Conservation (phyloP, 2,797 vertebrate genomes). For the Cirrhinus mrigala region DNA sequence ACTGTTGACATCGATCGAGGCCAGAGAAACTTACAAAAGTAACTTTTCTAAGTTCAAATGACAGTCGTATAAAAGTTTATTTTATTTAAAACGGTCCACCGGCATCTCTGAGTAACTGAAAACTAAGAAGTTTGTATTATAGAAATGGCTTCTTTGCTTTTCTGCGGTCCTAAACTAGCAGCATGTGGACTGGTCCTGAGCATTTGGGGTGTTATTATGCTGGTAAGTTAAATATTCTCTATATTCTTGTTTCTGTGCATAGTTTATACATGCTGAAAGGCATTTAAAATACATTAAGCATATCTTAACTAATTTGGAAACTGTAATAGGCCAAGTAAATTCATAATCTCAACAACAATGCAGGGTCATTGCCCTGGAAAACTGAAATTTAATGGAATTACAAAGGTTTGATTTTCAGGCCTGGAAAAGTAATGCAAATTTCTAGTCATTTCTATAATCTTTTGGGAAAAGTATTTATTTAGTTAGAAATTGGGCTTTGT, state of each 20-base stretch:
- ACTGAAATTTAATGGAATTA: not conserved
- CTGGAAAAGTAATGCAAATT: not conserved
- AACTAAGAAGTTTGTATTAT: not conserved
- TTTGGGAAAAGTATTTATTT: not conserved
- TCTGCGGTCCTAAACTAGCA: conserved; percentile 87
- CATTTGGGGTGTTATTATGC: conserved; percentile 86
- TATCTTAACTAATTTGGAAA: not conserved
- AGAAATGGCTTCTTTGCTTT: conserved; percentile 80
- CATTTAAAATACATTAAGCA: not conserved
- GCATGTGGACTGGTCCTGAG: conserved; percentile 87
- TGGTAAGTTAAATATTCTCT: conserved; percentile 73
- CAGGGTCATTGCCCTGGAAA: not conserved
- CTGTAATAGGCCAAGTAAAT: not conserved
- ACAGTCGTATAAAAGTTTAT: not conserved
- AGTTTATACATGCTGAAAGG: not conserved
- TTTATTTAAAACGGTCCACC: not conserved
- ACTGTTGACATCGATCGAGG: conserved; percentile 39
- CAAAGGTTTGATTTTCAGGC: not conserved
- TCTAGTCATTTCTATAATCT: not conserved
- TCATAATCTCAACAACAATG: not conserved
- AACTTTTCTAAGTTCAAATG: conserved; percentile 32
- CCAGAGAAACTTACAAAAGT: not conserved
- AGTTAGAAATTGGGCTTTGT: not conserved
- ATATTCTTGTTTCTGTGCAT: not conserved
- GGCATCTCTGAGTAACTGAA: not conserved